Evolutionary conservation across 2,113 vertebrate genomes (phyloP).

Genomic region (Cygnus atratus): DNA sequence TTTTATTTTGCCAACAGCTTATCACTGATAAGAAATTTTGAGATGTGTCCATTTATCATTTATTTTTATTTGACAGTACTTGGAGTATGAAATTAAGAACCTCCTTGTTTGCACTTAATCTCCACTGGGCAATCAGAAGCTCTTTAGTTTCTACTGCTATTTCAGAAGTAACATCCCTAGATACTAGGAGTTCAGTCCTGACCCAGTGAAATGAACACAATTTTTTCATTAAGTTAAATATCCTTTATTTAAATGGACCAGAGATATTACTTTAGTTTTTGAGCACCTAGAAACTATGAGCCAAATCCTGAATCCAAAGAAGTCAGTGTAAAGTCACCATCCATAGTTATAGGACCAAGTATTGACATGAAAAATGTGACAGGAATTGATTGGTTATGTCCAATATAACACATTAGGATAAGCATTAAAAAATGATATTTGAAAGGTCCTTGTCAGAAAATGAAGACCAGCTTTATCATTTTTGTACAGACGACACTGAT

Average conservation of each 20-base stretch:
- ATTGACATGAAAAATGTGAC: not conserved
- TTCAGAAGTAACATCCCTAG: not conserved
- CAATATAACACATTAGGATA: fast-evolving
- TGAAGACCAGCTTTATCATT: not conserved
- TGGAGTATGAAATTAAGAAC: not conserved
- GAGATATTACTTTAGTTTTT: not conserved
- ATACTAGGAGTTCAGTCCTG: not conserved
- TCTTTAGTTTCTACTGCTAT: not conserved
- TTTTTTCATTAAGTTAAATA: not conserved
- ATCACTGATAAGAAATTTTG: not conserved
- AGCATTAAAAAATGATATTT: not conserved
- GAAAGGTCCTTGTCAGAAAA: not conserved
- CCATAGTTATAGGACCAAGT: not conserved
- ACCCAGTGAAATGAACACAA: not conserved
- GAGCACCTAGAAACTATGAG: not conserved
- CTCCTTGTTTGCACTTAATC: not conserved
- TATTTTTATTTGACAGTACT: not conserved
- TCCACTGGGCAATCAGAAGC: not conserved
- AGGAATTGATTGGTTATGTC: not conserved
- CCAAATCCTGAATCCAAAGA: not conserved
- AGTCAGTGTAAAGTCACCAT: not conserved
- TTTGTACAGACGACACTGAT: not conserved
- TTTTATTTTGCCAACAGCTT: not conserved
- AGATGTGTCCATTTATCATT: not conserved
- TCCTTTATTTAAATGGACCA: not conserved